Conservation (phyloP, 1,140 invertebrate genomes). For the Microplitis demolitor region DNA sequence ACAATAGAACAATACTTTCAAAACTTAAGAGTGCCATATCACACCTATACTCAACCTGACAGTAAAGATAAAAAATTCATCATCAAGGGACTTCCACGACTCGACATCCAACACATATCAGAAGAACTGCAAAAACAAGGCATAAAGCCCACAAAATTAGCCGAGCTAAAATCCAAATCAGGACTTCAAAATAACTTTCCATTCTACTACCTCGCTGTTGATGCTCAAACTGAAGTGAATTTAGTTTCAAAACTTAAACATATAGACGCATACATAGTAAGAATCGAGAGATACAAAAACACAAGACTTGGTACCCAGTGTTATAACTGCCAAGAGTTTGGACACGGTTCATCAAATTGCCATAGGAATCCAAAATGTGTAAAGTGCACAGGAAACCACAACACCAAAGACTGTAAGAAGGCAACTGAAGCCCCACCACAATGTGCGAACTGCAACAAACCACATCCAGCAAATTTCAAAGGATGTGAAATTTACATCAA, state of each 20-base stretch:
- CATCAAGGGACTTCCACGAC: conserved; percentile 1
- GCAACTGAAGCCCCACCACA: background rate
- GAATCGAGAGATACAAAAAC: conserved; percentile 26
- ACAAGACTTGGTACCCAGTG: conserved; percentile 19
- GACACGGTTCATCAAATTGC: conserved; percentile 21
- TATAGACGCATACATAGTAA: background rate
- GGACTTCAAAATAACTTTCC: background rate
- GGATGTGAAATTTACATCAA: conserved; percentile 14
- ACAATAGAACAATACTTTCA: background rate
- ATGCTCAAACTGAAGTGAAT: background rate
- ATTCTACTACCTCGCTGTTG: conserved; percentile 1
- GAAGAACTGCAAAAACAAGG: background rate
- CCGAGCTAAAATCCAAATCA: background rate
- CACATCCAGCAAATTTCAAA: conserved; percentile 29
- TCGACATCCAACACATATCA: background rate
- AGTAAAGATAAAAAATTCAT: conserved; percentile 5
- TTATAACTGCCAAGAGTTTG: conserved; percentile 22
- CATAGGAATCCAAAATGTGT: conserved; percentile 18
- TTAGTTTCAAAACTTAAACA: background rate
- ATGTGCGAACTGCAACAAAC: conserved; percentile 29
- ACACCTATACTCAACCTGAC: background rate
- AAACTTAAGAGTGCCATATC: background rate
- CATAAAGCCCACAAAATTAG: background rate
- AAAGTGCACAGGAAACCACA: conserved; percentile 20
- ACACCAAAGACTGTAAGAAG: conserved; percentile 25